phyloP scores from a whole-genome alignment of 2,797 vertebrate species.

The Neosilurus mollespiculum region DNA sequence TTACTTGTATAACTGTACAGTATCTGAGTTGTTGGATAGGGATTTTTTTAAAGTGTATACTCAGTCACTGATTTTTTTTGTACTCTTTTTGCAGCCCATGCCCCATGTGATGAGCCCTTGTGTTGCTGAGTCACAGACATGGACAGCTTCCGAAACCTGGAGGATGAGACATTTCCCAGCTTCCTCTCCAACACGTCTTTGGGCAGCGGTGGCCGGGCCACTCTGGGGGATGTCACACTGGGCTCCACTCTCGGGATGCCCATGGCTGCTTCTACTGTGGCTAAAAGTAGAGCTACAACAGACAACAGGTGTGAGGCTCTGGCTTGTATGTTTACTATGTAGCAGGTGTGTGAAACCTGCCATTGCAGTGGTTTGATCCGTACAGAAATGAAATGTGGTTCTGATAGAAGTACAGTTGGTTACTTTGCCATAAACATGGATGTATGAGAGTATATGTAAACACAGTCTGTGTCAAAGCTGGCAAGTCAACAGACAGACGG shows the following conservation, averaged over 20 bases:
- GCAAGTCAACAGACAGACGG: not conserved
- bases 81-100: slow-evolving; percentile 13
- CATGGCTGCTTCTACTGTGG: slow-evolving; percentile 93
- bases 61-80: not conserved
- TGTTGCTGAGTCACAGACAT: slow-evolving; percentile 54
- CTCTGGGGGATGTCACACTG: slow-evolving; percentile 83
- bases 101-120: slow-evolving; percentile 51
- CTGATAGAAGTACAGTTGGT: not conserved
- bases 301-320: slow-evolving; percentile 79
- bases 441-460: not conserved
- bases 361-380: not conserved
- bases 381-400: not conserved
- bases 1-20: not conserved
- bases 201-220: slow-evolving; percentile 70
- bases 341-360: not conserved
- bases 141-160: slow-evolving; percentile 82
- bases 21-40: not conserved
- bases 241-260: slow-evolving; percentile 87
- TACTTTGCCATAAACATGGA: not conserved
- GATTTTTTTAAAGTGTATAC: not conserved
- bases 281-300: slow-evolving; percentile 74
- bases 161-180: slow-evolving; percentile 89
- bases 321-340: not conserved
- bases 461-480: not conserved
- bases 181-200: slow-evolving; percentile 77